Conservation (phyloP, 2,888 invertebrate species). For the Blastobasis lacticolella region DNA sequence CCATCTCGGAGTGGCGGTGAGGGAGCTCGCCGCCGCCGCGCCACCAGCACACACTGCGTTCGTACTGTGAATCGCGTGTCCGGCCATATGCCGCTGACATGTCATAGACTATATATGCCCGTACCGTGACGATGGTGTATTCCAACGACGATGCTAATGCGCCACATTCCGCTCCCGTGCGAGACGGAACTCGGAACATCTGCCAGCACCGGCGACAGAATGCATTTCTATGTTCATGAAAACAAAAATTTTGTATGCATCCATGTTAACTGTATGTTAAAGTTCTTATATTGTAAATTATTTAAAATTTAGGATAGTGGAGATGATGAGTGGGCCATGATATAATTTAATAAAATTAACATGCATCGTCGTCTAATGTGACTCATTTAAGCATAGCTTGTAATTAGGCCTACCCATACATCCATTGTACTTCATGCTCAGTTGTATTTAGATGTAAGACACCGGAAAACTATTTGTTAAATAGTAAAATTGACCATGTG, state of each 20-base stretch:
- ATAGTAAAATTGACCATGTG: slow-evolving; percentile 10
- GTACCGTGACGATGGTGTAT: slow-evolving; percentile 27
- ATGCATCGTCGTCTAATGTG: slow-evolving; percentile 28
- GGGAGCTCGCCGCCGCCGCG: slow-evolving; percentile 40
- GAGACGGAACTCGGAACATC: not conserved
- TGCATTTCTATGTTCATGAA: too few species aligned
- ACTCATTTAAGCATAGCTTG: slow-evolving; percentile 30
- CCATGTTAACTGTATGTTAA: slow-evolving; percentile 57
- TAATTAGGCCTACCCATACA: slow-evolving; percentile 39
- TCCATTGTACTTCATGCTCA: slow-evolving; percentile 65
- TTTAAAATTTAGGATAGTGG: slow-evolving; percentile 47
- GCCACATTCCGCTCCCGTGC: slow-evolving; percentile 16
- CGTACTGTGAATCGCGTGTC: slow-evolving; percentile 21
- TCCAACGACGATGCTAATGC: slow-evolving; percentile 20
- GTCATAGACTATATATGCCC: slow-evolving; percentile 27
- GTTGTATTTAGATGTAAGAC: slow-evolving; percentile 59
- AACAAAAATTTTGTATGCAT: slow-evolving; percentile 43
- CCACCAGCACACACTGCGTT: slow-evolving; percentile 11
- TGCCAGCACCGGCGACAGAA: too few species aligned
- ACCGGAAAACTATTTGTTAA: slow-evolving; percentile 14
- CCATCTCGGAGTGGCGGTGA: slow-evolving; percentile 76
- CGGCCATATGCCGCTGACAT: slow-evolving; percentile 12
- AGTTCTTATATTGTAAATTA: slow-evolving; percentile 64
- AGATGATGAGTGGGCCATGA: slow-evolving; percentile 36
- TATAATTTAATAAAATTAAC: slow-evolving; percentile 15